Evolutionary conservation across 2,888 invertebrate species (phyloP), one percentile per base, ranked within the genome.

Genomic region (Amblyjoppa proteus): DNA sequence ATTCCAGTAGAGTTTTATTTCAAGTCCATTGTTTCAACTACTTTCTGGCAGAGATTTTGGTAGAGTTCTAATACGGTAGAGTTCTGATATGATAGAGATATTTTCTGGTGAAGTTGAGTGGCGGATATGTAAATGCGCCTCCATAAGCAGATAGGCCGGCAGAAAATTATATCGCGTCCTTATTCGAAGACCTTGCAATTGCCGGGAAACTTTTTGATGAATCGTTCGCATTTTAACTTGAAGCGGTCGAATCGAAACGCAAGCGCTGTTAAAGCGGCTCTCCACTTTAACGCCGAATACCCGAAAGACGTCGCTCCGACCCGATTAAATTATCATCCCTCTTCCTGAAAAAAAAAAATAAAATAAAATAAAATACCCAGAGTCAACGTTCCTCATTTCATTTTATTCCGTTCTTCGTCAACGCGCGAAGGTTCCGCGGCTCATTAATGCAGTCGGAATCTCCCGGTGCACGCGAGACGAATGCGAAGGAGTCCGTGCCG

Each of bases 401-500:
- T 69, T 20, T 66, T 25, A 13, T 71, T 7, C 20, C 61, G n/a
- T 68, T 82, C 64, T 45, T 25, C 45, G 31, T 53, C 31, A 20
- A 58, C 7, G 49, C 74, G 74, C 53, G 53, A 75, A 75, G 45
- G 61, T 70, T 79, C 79, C 34, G 16, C 11, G 49, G 70, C 56
- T 71, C 53, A 70, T 70, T 61, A 69, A 75, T 45, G 68, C 73
- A 31, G 70, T 53, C 31, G 49, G 61, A 79, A 68, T 49, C 56
- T 75, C 75, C 45, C 69, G 61, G 28, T 56, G 70, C 79, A 83
- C 83, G 83, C 79, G 79, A 79, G 69, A 53, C 45, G 68, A 70
- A 75, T 70, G 31, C 64, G 74, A 70, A 79, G 28, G 41, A 53
- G 53, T 70, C 51, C 58, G 71, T 38, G 56, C 71, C 70, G 3